Base-by-base conservation (phyloP, 2,888 invertebrate species). In the Oscheius myriophilus region DNA sequence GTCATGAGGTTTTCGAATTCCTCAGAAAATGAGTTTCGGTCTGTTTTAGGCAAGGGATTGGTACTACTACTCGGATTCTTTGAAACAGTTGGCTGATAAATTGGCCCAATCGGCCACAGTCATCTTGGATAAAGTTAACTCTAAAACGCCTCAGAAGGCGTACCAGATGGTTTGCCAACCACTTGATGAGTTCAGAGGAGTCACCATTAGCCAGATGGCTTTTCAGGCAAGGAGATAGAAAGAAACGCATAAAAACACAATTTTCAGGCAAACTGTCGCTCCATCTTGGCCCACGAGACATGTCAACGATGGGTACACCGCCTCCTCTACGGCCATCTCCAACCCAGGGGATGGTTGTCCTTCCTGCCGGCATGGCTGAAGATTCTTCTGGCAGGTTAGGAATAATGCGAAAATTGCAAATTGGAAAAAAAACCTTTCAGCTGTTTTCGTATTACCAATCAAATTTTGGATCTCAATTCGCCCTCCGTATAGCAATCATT, bases 271-370 rank as follows among this genome's bases (percentile, higher is more conserved):
- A 84, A 87, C 59, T 87, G 87, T 76, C 84, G 87, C 33, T 84
- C 84, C 49, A 88, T 89, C 76, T 85, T 89, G 41, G 87, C 89
- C 4, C 89, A 89, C 76, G 88, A 88, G 7, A 88, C 88, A 70
- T 89, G 89, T 78, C 89, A 89, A 82, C 86, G 88, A 72, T 89
- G 89, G 88, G 84, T 89, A n/a, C 87, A 87, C 6, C 86, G 87
- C 43, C 85, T 87, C 58, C 87, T 89, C 69, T 87, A 85, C 70
- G 82, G 82, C 0, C 75, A 80, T 65, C 69, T 84, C 7, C 80
- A 82, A 49, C 62, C 84, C 0, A 72, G 78, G 33, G 67, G 33
- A 9, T 66, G 59, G n/a, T 71, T 71, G 1, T 14, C 52, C 1
- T 68, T 72, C 39, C 21, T 83, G 9, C 82, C 83, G 0, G 72